phyloP scores from a whole-genome alignment of 2,113 vertebrate genomes.

The Indicator maculatus region DNA sequence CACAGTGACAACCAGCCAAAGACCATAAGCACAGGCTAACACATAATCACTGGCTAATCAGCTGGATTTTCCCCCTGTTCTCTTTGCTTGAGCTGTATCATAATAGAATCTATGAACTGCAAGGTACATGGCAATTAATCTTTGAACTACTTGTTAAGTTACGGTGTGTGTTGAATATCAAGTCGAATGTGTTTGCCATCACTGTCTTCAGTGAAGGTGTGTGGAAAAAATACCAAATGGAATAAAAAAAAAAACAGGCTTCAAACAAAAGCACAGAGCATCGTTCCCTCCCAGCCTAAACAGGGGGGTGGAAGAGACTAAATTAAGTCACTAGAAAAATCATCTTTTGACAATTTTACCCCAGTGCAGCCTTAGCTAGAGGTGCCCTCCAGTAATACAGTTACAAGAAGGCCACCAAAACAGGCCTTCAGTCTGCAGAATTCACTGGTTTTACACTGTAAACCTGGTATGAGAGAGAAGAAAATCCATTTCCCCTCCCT shows the following conservation, averaged over 20 bases:
- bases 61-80: constrained; percentile 1
- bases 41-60: constrained; percentile 51
- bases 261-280: background rate
- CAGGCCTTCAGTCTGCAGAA: background rate
- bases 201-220: constrained; percentile 66
- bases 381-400: background rate
- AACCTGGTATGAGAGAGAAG: background rate
- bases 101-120: constrained; percentile 70
- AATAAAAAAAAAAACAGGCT: background rate
- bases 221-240: constrained; percentile 52
- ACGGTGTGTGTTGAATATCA: constrained; percentile 72
- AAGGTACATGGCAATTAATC: constrained; percentile 78
- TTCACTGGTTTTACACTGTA: background rate
- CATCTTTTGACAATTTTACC: background rate
- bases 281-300: background rate
- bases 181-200: constrained; percentile 74
- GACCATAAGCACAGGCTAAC: background rate
- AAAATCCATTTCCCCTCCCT: background rate
- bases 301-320: background rate
- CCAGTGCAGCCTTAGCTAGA: background rate
- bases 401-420: background rate
- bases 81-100: constrained; percentile 44
- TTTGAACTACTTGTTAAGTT: constrained; percentile 80
- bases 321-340: background rate
- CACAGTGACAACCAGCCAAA: background rate